Evolutionary conservation across 2,888 invertebrate species (phyloP).

Genomic region (Lapara coniferarum): DNA sequence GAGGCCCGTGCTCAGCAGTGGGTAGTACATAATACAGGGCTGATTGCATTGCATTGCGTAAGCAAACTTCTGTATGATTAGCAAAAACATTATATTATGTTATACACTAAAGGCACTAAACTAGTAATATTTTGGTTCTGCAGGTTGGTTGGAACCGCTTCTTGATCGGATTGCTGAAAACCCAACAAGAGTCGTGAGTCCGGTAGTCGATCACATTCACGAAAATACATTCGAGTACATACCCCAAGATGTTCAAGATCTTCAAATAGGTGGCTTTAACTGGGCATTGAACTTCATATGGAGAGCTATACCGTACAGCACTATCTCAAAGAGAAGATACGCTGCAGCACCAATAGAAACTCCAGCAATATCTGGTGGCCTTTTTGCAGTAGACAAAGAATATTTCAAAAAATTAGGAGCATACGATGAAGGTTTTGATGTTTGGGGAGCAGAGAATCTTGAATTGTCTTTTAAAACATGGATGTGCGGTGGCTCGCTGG

Average conservation of each 20-base stretch:
- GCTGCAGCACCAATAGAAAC: constrained; percentile 93
- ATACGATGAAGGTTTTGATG: constrained; percentile 98
- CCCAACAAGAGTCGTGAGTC: constrained; percentile 92
- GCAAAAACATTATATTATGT: too few species aligned
- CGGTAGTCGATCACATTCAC: constrained; percentile 95
- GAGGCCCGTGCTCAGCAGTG: too few species aligned
- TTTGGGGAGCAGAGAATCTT: constrained; percentile 99
- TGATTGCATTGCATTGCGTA: too few species aligned
- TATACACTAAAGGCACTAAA: too few species aligned
- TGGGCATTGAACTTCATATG: constrained; percentile 97
- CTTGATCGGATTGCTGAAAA: constrained; percentile 90
- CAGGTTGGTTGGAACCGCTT: constrained; percentile 96
- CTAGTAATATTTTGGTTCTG: constrained; percentile 30
- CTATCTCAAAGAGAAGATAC: constrained; percentile 88
- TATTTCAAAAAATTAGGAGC: constrained; percentile 96
- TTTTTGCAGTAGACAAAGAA: constrained; percentile 94
- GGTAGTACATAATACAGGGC: too few species aligned
- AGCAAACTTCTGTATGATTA: too few species aligned
- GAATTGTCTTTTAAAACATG: constrained; percentile 99
- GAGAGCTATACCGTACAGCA: constrained; percentile 94
- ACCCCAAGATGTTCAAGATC: constrained; percentile 87
- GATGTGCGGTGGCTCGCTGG: constrained; percentile 99
- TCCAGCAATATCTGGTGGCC: constrained; percentile 98
- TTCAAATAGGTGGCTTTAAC: constrained; percentile 94
- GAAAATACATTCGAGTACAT: constrained; percentile 94